Conservation (phyloP, 2,797 vertebrate species). For the Myotis vivesi region DNA sequence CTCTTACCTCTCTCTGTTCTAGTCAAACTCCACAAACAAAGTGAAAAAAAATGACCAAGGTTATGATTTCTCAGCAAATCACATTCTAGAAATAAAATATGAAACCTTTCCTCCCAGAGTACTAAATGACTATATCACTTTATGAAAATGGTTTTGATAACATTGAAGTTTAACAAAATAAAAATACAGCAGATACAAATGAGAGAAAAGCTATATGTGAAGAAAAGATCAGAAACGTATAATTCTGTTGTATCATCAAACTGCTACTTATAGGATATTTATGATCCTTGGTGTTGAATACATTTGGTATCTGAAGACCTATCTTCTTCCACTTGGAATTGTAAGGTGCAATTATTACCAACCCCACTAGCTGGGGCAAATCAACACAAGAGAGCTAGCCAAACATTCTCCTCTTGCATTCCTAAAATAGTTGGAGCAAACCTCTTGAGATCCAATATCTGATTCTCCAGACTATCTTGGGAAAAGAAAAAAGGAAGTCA, state of each 20-base stretch:
- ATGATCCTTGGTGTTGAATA: not conserved
- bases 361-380: conserved; percentile 70
- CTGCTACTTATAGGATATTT: not conserved
- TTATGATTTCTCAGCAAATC: not conserved
- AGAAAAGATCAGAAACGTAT: not conserved
- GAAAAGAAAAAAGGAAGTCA: conserved; percentile 79
- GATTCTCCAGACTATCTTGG: conserved; percentile 80
- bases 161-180: not conserved
- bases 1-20: not conserved
- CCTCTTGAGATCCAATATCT: conserved; percentile 81
- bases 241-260: not conserved
- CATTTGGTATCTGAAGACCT: not conserved
- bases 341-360: conserved; percentile 54
- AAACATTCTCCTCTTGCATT: conserved; percentile 84
- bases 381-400: conserved; percentile 72
- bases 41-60: not conserved
- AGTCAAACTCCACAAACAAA: not conserved
- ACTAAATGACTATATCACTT: not conserved
- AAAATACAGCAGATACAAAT: not conserved
- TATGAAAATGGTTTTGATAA: not conserved
- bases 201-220: not conserved
- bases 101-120: not conserved
- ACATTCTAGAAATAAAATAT: not conserved
- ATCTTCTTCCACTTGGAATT: conserved; percentile 72
- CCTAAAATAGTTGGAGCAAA: conserved; percentile 84